phyloP scores from a whole-genome alignment of 1,140 invertebrate genomes.

The Calephelis virginiensis region DNA sequence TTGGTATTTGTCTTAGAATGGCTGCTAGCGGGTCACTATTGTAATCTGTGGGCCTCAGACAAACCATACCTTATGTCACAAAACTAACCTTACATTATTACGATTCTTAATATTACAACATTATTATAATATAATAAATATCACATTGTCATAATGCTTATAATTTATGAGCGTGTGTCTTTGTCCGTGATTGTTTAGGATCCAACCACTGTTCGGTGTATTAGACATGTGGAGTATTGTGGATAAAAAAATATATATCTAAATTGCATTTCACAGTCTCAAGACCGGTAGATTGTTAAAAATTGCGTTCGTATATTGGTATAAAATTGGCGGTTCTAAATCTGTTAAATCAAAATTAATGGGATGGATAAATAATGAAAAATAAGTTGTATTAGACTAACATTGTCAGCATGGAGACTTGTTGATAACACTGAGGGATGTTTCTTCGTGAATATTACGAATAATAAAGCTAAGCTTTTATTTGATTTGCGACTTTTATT shows the following conservation, averaged over 20 bases:
- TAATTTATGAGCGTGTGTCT: constrained; percentile 79
- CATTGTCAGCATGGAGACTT: constrained; percentile 64
- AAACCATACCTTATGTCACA: constrained; percentile 63
- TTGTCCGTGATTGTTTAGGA: constrained; percentile 79
- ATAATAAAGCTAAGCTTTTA: constrained; percentile 81
- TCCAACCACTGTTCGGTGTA: constrained; percentile 75
- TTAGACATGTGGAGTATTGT: constrained; percentile 70
- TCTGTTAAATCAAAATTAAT: constrained; percentile 67
- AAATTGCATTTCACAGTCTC: constrained; percentile 47
- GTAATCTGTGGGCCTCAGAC: constrained; percentile 75
- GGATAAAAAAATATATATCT: constrained; percentile 50
- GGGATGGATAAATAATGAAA: constrained; percentile 50
- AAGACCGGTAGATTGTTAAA: constrained; percentile 35
- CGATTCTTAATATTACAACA: constrained; percentile 74
- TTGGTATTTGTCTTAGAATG: constrained; percentile 73
- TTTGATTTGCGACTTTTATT: constrained; percentile 74
- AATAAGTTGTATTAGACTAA: constrained; percentile 55
- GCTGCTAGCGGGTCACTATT: constrained; percentile 70
- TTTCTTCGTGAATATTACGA: constrained; percentile 79
- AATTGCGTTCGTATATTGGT: constrained; percentile 53
- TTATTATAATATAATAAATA: constrained; percentile 72
- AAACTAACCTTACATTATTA: constrained; percentile 77
- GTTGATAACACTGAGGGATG: constrained; percentile 77
- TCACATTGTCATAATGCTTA: constrained; percentile 80
- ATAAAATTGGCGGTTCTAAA: constrained; percentile 65